These are phyloP conservation scores for Punctoribates punctum DNA, from an alignment of 2,888 invertebrate species.

Conservation along the genomic window DNA sequence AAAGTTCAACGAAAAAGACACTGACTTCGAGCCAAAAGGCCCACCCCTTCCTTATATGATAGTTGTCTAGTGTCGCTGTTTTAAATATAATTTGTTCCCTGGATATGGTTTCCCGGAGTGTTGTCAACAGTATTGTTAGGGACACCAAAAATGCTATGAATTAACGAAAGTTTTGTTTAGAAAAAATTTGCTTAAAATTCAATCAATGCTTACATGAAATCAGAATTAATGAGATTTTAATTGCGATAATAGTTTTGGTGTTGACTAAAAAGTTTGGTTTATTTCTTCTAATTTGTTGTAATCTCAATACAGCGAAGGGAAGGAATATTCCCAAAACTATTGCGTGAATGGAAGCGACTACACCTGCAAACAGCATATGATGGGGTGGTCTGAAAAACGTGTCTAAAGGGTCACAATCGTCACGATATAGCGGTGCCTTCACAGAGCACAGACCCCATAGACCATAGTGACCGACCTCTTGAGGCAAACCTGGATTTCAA, in stretches of 20 bases:
- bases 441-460: conserved; percentile 38
- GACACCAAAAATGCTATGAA: conserved; percentile 9
- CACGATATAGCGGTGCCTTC: conserved; percentile 12
- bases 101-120: neutral
- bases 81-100: conserved; percentile 31
- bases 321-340: conserved; percentile 16
- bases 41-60: neutral
- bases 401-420: conserved; percentile 39
- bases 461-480: conserved; percentile 40
- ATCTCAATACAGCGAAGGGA: neutral
- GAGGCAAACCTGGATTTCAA: neutral
- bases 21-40: conserved; percentile 9
- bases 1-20: neutral
- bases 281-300: conserved; percentile 12
- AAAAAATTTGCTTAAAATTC: neutral
- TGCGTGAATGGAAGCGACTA: conserved; percentile 27
- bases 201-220: conserved; percentile 19
- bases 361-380: neutral
- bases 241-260: neutral
- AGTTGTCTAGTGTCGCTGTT: neutral
- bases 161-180: neutral
- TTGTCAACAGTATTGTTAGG: conserved; percentile 11
- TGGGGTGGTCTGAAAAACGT: conserved; percentile 38
- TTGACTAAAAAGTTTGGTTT: conserved; percentile 31
- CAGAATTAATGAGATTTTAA: conserved; percentile 8